Evolutionary conservation across 2,113 vertebrate genomes (phyloP).

Genomic region (Crotalus helleri): DNA sequence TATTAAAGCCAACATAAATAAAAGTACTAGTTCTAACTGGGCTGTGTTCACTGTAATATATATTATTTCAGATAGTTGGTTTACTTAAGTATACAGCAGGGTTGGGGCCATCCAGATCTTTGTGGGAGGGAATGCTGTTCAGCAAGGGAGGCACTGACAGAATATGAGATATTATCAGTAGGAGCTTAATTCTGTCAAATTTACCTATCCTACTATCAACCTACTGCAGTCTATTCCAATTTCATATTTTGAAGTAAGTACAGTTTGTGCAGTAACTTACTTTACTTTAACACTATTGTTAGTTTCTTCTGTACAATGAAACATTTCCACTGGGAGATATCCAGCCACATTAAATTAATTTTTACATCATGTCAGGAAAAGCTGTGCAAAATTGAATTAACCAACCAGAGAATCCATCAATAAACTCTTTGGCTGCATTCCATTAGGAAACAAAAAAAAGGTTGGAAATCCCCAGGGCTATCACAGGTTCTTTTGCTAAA

Average conservation of each 20-base stretch:
- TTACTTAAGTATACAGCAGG: not conserved
- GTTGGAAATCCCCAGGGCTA: slow-evolving; percentile 9
- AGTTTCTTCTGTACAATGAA: not conserved
- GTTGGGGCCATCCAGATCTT: not conserved
- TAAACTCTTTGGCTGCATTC: slow-evolving; percentile 12
- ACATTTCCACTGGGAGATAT: slow-evolving; percentile 13
- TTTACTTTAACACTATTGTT: not conserved
- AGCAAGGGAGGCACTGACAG: not conserved
- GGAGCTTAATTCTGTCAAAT: not conserved
- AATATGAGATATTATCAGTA: not conserved
- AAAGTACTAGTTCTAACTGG: no score
- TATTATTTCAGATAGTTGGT: not conserved
- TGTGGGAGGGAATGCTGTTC: not conserved
- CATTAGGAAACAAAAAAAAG: not conserved
- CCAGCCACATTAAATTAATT: slow-evolving; percentile 32
- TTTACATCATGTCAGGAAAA: slow-evolving; percentile 27
- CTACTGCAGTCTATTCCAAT: not conserved
- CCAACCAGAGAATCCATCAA: slow-evolving; percentile 26
- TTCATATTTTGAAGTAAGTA: not conserved
- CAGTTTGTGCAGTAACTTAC: not conserved
- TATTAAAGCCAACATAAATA: no score
- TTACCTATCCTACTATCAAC: not conserved
- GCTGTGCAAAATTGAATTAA: slow-evolving; percentile 13
- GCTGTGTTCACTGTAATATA: not conserved
- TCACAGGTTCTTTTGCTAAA: not conserved